These are phyloP conservation scores for Sanderia malayensis DNA, from an alignment of 30 jellyfish, hydroid and myxozoan species.

Conservation along the genomic window DNA sequence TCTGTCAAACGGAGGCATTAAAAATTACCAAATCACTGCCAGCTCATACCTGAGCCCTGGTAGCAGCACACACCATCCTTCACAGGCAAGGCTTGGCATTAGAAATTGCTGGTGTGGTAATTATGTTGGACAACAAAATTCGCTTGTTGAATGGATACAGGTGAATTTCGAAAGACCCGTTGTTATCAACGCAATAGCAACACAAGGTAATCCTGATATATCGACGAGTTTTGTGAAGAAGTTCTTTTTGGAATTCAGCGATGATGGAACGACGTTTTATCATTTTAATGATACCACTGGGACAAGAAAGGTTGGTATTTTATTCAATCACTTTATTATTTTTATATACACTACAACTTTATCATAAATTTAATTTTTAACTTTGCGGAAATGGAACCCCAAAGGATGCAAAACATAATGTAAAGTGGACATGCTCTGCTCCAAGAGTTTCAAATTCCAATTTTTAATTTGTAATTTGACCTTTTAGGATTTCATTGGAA, in stretches of 20 bases:
- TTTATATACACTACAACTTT: background rate
- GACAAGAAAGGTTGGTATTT: background rate
- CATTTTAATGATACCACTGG: conserved; percentile 15
- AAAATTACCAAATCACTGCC: conserved; percentile 28
- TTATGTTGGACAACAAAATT: background rate
- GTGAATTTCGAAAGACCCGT: conserved; percentile 10
- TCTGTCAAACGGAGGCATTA: conserved; percentile 15
- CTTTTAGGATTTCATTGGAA: conserved; percentile 21
- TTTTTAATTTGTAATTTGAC: background rate
- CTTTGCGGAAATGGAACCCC: background rate
- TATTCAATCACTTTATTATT: background rate
- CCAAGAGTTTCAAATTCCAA: background rate
- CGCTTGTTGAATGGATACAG: conserved; percentile 31
- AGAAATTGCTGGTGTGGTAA: conserved; percentile 34
- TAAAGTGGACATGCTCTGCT: background rate
- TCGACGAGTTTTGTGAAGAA: conserved; percentile 7
- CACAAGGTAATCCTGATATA: conserved; percentile 28
- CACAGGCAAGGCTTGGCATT: conserved; percentile 32
- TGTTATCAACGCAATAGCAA: conserved; percentile 17
- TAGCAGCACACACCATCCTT: conserved; percentile 1
- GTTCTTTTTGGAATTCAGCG: conserved; percentile 10
- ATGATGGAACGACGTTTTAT: conserved; percentile 3
- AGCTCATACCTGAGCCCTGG: conserved; percentile 4
- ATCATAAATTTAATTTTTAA: background rate
- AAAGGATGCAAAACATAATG: background rate